These are phyloP conservation scores for Ochropleura plecta DNA, from an alignment of 2,888 invertebrate genomes.

Conservation along the genomic window DNA sequence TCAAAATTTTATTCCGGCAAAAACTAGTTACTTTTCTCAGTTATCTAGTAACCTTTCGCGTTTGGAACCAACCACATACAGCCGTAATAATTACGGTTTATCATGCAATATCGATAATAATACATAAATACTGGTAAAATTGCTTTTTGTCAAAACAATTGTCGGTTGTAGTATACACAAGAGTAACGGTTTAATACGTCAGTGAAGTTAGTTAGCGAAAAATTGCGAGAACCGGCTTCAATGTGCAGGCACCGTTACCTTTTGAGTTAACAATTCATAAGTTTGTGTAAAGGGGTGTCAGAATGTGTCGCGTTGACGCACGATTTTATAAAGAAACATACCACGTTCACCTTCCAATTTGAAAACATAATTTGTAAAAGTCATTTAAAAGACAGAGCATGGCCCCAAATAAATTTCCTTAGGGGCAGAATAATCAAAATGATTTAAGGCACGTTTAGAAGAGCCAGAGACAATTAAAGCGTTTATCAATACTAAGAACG, in stretches of 20 bases:
- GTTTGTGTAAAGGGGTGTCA: slow-evolving; percentile 54
- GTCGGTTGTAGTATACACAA: slow-evolving; percentile 23
- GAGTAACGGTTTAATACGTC: slow-evolving; percentile 60
- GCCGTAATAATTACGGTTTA: slow-evolving; percentile 33
- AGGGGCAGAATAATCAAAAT: no score
- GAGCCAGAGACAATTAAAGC: no score
- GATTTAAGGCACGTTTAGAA: no score
- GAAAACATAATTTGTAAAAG: no score
- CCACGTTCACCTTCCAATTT: background rate
- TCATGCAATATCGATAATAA: slow-evolving; percentile 41
- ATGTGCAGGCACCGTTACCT: slow-evolving; percentile 70
- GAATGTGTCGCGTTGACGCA: background rate
- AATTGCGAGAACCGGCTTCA: slow-evolving; percentile 67
- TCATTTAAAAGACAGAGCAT: no score
- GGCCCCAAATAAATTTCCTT: no score
- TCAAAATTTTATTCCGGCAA: slow-evolving; percentile 3
- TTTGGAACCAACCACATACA: slow-evolving; percentile 13
- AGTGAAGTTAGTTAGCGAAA: slow-evolving; percentile 62
- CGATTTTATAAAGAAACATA: background rate
- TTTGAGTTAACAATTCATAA: slow-evolving; percentile 63
- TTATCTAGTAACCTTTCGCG: background rate
- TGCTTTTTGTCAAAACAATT: slow-evolving; percentile 3
- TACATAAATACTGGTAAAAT: slow-evolving; percentile 36
- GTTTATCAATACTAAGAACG: no score
- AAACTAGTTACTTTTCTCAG: slow-evolving; percentile 22